phyloP scores from a whole-genome alignment of 2,113 vertebrate species.

The Candoia aspera region DNA sequence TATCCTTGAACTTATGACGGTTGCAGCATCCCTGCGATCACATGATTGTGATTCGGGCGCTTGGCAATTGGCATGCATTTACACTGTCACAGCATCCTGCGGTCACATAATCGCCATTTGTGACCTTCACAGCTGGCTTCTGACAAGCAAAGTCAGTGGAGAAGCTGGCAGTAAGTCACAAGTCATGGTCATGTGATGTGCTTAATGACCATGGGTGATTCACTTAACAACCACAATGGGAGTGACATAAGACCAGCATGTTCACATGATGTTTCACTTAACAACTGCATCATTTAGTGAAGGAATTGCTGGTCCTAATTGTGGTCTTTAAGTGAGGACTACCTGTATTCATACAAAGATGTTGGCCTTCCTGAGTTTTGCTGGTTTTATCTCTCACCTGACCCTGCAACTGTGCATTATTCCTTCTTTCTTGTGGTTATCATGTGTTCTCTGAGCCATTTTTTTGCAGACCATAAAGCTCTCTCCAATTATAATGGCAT shows the following conservation, averaged over 20 bases:
- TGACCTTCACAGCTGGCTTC: neutral
- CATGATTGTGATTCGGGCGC: neutral
- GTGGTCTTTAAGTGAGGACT: neutral
- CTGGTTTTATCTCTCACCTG: neutral
- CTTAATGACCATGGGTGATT: neutral
- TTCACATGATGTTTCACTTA: neutral
- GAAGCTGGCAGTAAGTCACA: neutral
- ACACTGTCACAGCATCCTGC: neutral
- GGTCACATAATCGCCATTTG: neutral
- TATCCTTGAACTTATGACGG: neutral
- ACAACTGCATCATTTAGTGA: neutral
- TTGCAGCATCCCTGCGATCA: neutral
- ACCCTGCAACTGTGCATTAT: neutral
- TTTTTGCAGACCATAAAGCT: neutral
- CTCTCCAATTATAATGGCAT: neutral
- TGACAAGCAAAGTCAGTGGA: neutral
- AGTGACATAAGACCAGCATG: neutral
- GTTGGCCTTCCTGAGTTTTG: neutral
- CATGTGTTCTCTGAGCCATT: neutral
- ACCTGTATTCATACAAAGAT: neutral
- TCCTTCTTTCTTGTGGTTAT: neutral
- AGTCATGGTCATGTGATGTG: neutral
- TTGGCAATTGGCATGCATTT: neutral
- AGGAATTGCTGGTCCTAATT: neutral
- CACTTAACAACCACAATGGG: neutral